A percentile compares a stretch with the other conserved stretches of the same genome.
These are phyloP conservation scores for Acanthoscelides obtectus DNA, from an alignment of 2,888 invertebrate species.

Conservation along the genomic window DNA sequence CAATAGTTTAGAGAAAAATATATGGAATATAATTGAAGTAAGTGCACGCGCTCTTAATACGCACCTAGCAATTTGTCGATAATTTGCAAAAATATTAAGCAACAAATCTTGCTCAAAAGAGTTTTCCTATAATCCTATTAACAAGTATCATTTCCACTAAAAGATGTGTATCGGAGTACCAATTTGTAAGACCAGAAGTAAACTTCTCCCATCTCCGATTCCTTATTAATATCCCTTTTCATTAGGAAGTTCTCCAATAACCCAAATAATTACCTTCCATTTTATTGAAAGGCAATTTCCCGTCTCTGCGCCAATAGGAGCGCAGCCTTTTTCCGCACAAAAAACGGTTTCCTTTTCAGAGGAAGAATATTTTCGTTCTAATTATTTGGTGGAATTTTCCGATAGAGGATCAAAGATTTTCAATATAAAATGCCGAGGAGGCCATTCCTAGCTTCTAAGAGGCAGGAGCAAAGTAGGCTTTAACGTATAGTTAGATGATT, in stretches of 20 bases:
- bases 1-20: no score
- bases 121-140: no score
- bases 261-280: conserved; percentile 1
- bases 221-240: neutral
- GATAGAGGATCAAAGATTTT: neutral
- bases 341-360: neutral
- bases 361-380: neutral
- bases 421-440: neutral
- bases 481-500: neutral
- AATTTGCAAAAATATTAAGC: no score
- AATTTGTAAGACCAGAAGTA: no score
- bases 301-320: neutral
- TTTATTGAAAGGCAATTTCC: neutral
- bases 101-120: no score
- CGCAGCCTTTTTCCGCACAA: neutral
- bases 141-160: no score
- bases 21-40: no score
- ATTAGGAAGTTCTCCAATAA: conserved; percentile 1
- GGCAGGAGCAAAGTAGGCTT: neutral
- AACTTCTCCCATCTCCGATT: neutral
- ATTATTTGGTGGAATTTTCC: neutral
- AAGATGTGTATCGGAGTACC: no score
- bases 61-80: no score
- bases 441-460: neutral
- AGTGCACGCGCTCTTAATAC: no score